Evolutionary conservation across 2,797 vertebrate species (phyloP), one percentile per base, ranked within the genome.

Genomic region (Hemibagrus guttatus): DNA sequence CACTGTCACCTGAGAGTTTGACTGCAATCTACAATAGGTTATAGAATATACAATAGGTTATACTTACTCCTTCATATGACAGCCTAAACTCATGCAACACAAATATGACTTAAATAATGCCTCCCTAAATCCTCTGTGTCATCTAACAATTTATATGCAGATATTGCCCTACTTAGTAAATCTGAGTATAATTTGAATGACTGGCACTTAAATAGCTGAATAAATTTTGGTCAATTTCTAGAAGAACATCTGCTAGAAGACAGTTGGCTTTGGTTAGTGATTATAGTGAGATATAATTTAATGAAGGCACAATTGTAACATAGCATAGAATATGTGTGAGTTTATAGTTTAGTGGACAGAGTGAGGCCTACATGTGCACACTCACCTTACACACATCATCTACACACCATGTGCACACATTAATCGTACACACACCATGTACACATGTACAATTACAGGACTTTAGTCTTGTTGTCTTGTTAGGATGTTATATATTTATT

Each of bases 261-360:
- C 19, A 58, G 26, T 81, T 61, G 75, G 31, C 75, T 71, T n/a
- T 78, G 23, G 4, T 78, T 61, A 35, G 28, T 84, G 61, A 85
- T 56, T 52, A 69, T 80, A 7, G 4, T 46, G 14, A 71, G 52
- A 23, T 68, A 46, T 71, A 58, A 79, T 86, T 26, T 74, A 39
- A 81, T 74, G 21, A 74, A 19, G 21, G n/a, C 17, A 39, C 39
- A 72, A 12, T 54, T 86, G 42, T 61, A 72, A 66, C 46, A 7
- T 42, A 54, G 61, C 68, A 46, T 49, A 56, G 17, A 9, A 0
- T 82, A 52, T 28, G 21, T 68, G 35, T 49, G 31, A 64, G 35
- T 52, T 66, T 78, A 69, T 26, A 2, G 4, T 80, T 35, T 42
- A 52, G 58, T 64, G 35, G 52, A 80, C 63, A 80, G 28, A n/a